These are phyloP conservation scores for Zelostemma sp. DNA, from an alignment of 1,140 invertebrate genomes.

Conservation along the genomic window DNA sequence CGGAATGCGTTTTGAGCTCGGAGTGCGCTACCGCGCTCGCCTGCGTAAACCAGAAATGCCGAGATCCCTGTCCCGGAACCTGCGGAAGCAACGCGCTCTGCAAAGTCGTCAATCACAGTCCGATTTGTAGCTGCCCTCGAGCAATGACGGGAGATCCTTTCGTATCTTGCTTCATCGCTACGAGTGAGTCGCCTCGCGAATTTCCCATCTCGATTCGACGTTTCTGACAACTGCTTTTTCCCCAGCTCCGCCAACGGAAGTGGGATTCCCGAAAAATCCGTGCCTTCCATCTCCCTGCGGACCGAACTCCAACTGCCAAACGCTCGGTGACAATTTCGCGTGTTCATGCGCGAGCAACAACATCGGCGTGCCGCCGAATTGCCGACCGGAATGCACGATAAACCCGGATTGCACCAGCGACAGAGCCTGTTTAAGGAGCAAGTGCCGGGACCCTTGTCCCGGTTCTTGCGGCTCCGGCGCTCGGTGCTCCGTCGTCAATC, in stretches of 20 bases:
- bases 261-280: too few relatives aligned
- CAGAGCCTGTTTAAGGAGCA: constrained; percentile 79
- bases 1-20: constrained; percentile 79
- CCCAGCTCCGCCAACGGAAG: too few relatives aligned
- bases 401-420: constrained; percentile 77
- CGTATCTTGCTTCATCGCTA: constrained; percentile 74
- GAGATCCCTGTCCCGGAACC: constrained; percentile 79
- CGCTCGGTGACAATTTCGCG: constrained; percentile 79
- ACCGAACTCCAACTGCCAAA: constrained; percentile 78
- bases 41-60: constrained; percentile 79
- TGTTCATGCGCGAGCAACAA: too few relatives aligned
- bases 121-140: constrained; percentile 79
- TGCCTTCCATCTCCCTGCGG: constrained; percentile 88
- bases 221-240: too few relatives aligned
- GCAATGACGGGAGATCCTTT: constrained; percentile 83
- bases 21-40: constrained; percentile 78
- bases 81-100: constrained; percentile 83
- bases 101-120: constrained; percentile 80
- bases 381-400: constrained; percentile 77
- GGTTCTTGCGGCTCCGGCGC: constrained; percentile 78
- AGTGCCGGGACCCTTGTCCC: constrained; percentile 80
- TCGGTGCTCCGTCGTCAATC: constrained; percentile 76
- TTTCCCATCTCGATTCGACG: too few relatives aligned
- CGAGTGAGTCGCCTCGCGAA: too few relatives aligned
- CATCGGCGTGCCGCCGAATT: constrained; percentile 81